Evolutionary conservation across 1,140 invertebrate species (phyloP).

Genomic region (Theocolax elegans): DNA sequence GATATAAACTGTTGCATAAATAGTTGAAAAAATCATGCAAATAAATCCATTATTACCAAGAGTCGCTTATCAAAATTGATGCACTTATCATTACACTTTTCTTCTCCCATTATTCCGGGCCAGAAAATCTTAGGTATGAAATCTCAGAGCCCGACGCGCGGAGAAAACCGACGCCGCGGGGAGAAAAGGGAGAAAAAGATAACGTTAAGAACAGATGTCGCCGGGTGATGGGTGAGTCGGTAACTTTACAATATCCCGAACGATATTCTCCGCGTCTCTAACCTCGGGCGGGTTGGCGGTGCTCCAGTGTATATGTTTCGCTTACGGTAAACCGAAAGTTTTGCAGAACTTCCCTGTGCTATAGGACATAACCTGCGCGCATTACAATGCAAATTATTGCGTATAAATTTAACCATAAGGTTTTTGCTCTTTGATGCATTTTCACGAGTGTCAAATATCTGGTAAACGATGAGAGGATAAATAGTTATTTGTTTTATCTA

Average conservation of each 20-base stretch:
- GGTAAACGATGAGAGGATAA: conserved; percentile 14
- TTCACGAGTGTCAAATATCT: conserved; percentile 8
- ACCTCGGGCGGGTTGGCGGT: background rate
- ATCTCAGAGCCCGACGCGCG: too few relatives aligned
- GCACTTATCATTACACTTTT: too few relatives aligned
- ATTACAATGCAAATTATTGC: conserved; percentile 29
- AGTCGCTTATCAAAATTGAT: too few relatives aligned
- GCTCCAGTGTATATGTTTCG: conserved; percentile 32
- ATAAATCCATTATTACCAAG: too few relatives aligned
- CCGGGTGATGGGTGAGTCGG: conserved; percentile 42
- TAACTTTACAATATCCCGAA: conserved; percentile 49
- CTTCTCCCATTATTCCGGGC: too few relatives aligned
- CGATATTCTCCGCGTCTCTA: conserved; percentile 23
- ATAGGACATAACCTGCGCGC: conserved; percentile 5
- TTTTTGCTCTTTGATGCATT: too few relatives aligned
- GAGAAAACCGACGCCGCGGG: too few relatives aligned
- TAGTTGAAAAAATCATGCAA: too few relatives aligned
- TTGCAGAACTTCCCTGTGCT: conserved; percentile 3
- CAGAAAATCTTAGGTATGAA: too few relatives aligned
- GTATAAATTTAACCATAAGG: conserved; percentile 20
- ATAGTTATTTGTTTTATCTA: too few relatives aligned
- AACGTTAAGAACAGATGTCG: conserved; percentile 63
- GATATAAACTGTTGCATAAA: too few relatives aligned
- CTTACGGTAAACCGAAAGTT: conserved; percentile 30
- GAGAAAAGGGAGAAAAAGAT: conserved; percentile 46